These are phyloP conservation scores for Etheostoma spectabile DNA, from an alignment of 2,113 vertebrate species.

Conservation along the genomic window DNA sequence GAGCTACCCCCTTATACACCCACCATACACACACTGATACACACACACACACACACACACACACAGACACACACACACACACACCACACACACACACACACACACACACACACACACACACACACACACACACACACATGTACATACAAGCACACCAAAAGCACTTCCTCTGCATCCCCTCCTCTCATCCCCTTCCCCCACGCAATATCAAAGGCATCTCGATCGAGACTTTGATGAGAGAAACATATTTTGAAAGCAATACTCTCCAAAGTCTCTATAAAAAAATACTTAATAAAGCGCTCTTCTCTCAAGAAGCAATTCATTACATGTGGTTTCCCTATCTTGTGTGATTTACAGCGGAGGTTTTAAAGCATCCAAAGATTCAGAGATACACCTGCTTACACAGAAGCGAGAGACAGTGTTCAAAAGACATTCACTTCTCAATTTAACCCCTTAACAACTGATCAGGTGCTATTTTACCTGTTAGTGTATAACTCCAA, in stretches of 20 bases:
- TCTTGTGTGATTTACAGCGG: slow-evolving; percentile 24
- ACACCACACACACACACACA: slow-evolving; percentile 25
- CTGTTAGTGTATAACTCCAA: not conserved
- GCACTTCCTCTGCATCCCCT: slow-evolving; percentile 65
- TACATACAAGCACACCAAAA: slow-evolving; percentile 60
- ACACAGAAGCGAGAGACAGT: not conserved
- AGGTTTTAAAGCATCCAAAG: slow-evolving; percentile 35
- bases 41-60: slow-evolving; percentile 25
- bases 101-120: slow-evolving; percentile 24
- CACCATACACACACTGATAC: slow-evolving; percentile 33
- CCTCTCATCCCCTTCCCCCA: slow-evolving; percentile 66
- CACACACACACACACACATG: slow-evolving; percentile 19
- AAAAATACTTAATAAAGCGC: slow-evolving; percentile 32
- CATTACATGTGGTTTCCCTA: slow-evolving; percentile 51
- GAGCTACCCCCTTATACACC: slow-evolving; percentile 68
- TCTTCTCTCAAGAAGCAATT: slow-evolving; percentile 52
- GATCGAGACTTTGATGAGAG: slow-evolving; percentile 81
- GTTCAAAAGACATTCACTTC: not conserved
- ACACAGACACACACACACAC: slow-evolving; percentile 28
- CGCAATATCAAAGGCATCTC: slow-evolving; percentile 79
- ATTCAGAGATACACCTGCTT: not conserved
- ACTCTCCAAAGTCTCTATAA: slow-evolving; percentile 62
- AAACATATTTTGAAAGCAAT: slow-evolving; percentile 75
- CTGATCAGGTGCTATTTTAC: not conserved
- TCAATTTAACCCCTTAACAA: not conserved